Conservation (phyloP, 2,113 vertebrate species). For the Tachycineta bicolor region DNA sequence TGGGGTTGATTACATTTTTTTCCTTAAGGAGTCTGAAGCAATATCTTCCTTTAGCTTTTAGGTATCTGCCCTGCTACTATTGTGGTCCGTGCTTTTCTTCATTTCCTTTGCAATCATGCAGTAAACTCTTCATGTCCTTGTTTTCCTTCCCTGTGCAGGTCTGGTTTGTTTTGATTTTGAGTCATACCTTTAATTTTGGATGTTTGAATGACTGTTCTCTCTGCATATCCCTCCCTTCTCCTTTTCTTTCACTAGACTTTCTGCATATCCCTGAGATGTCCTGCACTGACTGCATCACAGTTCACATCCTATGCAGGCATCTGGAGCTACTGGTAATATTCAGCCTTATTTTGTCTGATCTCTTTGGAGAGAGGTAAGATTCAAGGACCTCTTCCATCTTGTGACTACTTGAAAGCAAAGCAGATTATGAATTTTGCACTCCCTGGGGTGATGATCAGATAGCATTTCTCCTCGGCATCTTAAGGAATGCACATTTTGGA, state of each 20-base stretch:
- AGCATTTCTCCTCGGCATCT: rapidly evolving
- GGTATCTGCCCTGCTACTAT: background rate
- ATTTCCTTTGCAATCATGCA: background rate
- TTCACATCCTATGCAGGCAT: background rate
- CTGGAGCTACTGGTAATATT: background rate
- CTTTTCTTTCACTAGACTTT: background rate
- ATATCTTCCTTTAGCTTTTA: background rate
- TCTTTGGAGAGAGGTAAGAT: background rate
- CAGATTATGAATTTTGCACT: background rate
- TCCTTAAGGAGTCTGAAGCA: background rate
- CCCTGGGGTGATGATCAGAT: background rate
- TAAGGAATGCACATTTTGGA: background rate
- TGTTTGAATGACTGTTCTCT: background rate
- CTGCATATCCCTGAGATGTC: background rate
- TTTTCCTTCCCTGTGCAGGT: background rate
- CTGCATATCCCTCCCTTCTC: background rate
- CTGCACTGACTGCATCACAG: background rate
- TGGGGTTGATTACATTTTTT: background rate
- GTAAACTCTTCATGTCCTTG: background rate
- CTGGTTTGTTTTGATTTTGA: background rate
- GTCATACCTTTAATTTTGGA: background rate
- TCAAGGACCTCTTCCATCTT: background rate
- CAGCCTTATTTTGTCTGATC: background rate
- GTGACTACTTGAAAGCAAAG: background rate
- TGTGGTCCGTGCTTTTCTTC: background rate